Base-by-base conservation (phyloP, 2,888 invertebrate species). In the Liposcelis brunnea region DNA sequence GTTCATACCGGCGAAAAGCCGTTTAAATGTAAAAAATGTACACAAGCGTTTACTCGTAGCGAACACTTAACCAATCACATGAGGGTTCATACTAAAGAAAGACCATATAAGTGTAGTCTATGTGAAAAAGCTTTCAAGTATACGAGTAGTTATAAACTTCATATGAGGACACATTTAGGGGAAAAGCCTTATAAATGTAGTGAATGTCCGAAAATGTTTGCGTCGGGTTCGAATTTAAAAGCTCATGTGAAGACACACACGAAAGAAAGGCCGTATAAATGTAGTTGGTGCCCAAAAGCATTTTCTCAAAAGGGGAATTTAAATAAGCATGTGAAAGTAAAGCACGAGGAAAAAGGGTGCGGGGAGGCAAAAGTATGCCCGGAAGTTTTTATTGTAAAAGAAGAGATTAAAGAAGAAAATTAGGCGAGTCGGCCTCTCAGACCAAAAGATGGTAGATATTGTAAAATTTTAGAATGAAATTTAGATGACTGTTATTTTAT, bases 1-100 rank as follows among this genome's bases (percentile, higher is more conserved):
- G 21, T 42, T 15, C 42, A 42, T 12, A 42, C 42, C 15, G 42
- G 42, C 4, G 31, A 31, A 7, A 42, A 42, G 21, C 42, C 42
- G 2, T 42, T 21, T 26, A 26, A 26, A 12, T 42, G 42, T 12
- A 21, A 11, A 31, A 16, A 42, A 15, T 42, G 42, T 26, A 26
- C 31, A 1, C 26, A 42, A n/a, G 42, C 21, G 2, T 42, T 42
- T 7, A 42, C 19, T 14, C 19, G 42, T n/a, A 31, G 31, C n/a
- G 31, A 42, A 31, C 31, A 31, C 7, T 26, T 42, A 7, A 42
- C 26, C 18, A 31, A 31, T 2, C 42, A 42, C 16, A 42, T 42
- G 6, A 12, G 42, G 6, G 21, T 26, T 42, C 42, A 42, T 12
- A 42, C 42, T 12, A 26, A 26, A n/a, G 42, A 42, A 15, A 42